Percentiles rank a stretch among this genome's conserved stretches.
Evolutionary conservation across 1,140 invertebrate species (phyloP).

Genomic region (Drosophila santomea): DNA sequence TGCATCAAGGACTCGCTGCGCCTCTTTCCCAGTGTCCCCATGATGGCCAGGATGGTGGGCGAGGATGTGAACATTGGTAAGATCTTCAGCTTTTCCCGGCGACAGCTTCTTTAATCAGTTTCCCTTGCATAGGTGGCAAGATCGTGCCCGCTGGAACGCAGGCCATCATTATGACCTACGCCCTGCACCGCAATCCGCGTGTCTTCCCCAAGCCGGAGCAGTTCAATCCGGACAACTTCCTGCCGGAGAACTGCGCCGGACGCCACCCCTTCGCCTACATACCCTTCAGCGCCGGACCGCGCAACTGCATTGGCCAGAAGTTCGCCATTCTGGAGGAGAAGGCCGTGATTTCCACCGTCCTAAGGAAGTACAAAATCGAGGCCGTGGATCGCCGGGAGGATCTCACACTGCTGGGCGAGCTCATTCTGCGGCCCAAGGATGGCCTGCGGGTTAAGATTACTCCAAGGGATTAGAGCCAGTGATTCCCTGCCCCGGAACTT

Average conservation of each 20-base stretch:
- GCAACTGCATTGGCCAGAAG: conserved; percentile 90
- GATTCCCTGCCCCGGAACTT: neutral
- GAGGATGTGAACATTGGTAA: conserved; percentile 87
- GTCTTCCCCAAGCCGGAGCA: conserved; percentile 89
- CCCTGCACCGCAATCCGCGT: conserved; percentile 89
- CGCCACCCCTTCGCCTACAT: conserved; percentile 89
- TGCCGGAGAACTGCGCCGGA: conserved; percentile 86
- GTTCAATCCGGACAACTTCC: conserved; percentile 92
- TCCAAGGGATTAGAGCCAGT: conserved; percentile 52
- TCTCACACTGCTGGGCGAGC: conserved; percentile 85
- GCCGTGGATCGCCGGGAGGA: conserved; percentile 87
- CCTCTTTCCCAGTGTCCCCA: conserved; percentile 90
- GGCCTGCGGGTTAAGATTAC: conserved; percentile 86
- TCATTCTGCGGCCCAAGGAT: conserved; percentile 87
- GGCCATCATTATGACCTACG: conserved; percentile 86
- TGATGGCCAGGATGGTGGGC: conserved; percentile 87
- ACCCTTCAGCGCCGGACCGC: conserved; percentile 91
- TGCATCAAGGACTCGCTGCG: conserved; percentile 89
- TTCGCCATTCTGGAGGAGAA: conserved; percentile 92
- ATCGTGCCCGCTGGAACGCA: conserved; percentile 86
- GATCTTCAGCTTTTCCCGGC: neutral
- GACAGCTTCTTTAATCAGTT: neutral
- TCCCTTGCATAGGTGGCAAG: conserved; percentile 83
- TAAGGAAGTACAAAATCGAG: conserved; percentile 88
- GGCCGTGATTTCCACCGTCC: conserved; percentile 88